Evolutionary conservation across 2,113 vertebrate genomes (phyloP), one percentile per base, ranked within the genome.

Genomic region (Nibea albiflora): DNA sequence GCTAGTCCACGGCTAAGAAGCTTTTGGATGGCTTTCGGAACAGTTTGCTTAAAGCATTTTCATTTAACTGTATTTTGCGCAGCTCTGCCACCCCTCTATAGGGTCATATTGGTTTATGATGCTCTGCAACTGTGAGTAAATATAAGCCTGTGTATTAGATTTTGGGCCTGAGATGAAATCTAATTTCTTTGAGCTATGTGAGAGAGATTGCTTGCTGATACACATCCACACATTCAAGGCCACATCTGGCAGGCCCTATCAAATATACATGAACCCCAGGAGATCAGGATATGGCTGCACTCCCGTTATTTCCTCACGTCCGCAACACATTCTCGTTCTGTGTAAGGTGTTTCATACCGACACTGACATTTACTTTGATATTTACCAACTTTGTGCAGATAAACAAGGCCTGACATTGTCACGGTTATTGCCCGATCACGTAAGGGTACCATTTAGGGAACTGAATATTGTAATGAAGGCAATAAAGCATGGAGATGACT

Each of bases 61-160:
- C 77, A 88, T 92, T 91, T 90, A 90, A 93, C 83, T 73, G 64
- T 85, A 86, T 93, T 89, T 90, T 88, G 81, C 67, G 73, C 81
- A 17, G 89, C 80, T 80, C 75, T 17, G 57, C 58, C 75, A 60
- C 80, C 57, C 57, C 72, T 81, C 58, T 85, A 86, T 86, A 83
- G 88, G 91, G 90, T 92, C 92, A 92, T 92, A 92, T 92, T 92
- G 75, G 84, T 79, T 92, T 86, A 85, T 84, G 86, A 91, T 88
- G 84, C 88, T 81, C 86, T 84, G 90, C 84, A 87, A 90, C 89
- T 88, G 91, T 87, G 91, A 91, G 91, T 94, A 93, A 93, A 94
- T 94, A 93, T 83, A 89, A 90, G 87, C 82, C 75, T 69, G 90
- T 91, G 88, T 92, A 93, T 94, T 93, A 93, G 89, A 90, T 94